Base-by-base conservation (phyloP, 2,797 vertebrate species). In the Fundulus diaphanus region DNA sequence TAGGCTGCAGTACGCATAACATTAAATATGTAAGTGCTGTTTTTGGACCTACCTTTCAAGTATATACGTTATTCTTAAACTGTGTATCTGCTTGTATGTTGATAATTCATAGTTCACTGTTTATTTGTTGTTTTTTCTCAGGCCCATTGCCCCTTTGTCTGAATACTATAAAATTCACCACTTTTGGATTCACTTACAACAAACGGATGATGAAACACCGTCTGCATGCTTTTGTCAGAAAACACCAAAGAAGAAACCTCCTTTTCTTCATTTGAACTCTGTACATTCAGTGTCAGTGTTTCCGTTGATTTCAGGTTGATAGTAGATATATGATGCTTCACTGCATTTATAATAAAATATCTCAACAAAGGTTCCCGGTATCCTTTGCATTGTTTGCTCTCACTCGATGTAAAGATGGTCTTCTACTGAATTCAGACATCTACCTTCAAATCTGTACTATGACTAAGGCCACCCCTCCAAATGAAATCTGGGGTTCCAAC, bases 121-220 rank as follows among this genome's bases (percentile, higher is more conserved):
- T 65, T 40, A 0, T 1, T 4, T 24, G 4, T 66, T 66, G 22
- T 66, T 0, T 66, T 24, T 42, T 40, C 63, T 66, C 37, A 66
- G 63, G 22, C 20, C 22, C 0, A 33, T 12, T 65, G 35, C 20
- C 3, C 0, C 0, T 2, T 7, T 33, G 16, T 5, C 1, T 1
- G 5, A 11, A 27, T 9, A 18, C 12, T 29, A 56, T 56, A 56
- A 56, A n/a, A 56, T 27, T 1, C 3, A 4, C n/a, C 29, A 15
- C 54, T 3, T 31, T 27, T 57, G 56, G 27, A 51, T 57, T 57
- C 27, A 18, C 13, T 57, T 12, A 57, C 27, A 3, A 15, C 11
- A 15, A 16, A 15, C n/a, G 5, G 5, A 22, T 54, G 52, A 27
- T 54, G 22, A 54, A 54, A 54, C 22, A 54, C 18, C 11, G 5